Evolutionary conservation across 2,113 vertebrate species (phyloP).

Genomic region (Nymphicus hollandicus): DNA sequence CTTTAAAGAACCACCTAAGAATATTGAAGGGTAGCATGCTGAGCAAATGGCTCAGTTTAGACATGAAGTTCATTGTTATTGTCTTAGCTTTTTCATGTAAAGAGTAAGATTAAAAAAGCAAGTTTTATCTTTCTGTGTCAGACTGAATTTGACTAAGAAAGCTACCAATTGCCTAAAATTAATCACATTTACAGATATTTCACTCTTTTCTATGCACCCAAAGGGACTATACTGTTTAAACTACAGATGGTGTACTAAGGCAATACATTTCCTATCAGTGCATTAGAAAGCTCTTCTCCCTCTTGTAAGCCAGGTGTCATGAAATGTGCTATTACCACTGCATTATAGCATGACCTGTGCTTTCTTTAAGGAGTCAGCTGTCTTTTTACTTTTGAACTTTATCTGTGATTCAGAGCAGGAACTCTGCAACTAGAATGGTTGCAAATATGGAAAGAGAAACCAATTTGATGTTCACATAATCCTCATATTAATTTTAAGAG

Average conservation of each 20-base stretch:
- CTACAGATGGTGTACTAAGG: not conserved
- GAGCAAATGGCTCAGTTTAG: conserved; percentile 29
- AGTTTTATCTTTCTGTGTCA: conserved; percentile 3
- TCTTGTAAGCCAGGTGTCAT: not conserved
- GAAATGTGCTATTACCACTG: not conserved
- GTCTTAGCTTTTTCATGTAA: not conserved
- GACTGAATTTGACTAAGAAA: not conserved
- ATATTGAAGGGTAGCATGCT: conserved; percentile 3
- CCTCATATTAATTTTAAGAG: not conserved
- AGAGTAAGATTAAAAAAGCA: not conserved
- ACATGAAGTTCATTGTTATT: not conserved
- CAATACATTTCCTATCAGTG: not conserved
- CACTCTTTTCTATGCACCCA: not conserved
- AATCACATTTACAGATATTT: not conserved
- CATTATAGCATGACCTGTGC: not conserved
- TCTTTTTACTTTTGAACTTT: not conserved
- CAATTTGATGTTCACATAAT: not conserved
- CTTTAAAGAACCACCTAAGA: conserved; percentile 29
- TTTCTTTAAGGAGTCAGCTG: not conserved
- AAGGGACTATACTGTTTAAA: not conserved
- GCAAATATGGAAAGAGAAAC: not conserved
- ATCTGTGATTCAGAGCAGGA: not conserved
- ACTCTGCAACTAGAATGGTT: not conserved
- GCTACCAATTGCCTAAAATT: not conserved
- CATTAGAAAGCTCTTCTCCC: not conserved